Conservation (phyloP, 2,888 invertebrate genomes). For the Lamproptera curius region DNA sequence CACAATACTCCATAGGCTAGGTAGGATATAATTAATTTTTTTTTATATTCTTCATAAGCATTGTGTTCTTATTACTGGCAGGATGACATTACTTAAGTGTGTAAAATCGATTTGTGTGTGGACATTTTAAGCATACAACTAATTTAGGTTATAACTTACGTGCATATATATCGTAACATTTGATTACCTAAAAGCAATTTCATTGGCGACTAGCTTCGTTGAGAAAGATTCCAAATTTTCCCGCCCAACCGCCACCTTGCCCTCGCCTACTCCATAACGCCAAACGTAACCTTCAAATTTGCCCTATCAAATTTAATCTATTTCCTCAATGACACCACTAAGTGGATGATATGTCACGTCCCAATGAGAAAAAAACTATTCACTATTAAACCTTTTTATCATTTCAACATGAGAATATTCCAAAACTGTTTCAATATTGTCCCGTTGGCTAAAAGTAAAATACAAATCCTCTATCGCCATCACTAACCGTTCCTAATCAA, state of each 20-base stretch:
- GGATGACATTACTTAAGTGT: constrained; percentile 68
- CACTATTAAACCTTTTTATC: constrained; percentile 68
- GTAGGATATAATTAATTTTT: constrained; percentile 69
- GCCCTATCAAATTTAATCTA: constrained; percentile 50
- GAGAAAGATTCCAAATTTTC: constrained; percentile 76
- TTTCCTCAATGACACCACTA: constrained; percentile 57
- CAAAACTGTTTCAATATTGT: constrained; percentile 64
- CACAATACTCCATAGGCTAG: constrained; percentile 70
- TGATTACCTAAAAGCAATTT: constrained; percentile 68
- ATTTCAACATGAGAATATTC: constrained; percentile 64
- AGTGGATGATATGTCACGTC: constrained; percentile 70
- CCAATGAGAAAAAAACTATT: constrained; percentile 59
- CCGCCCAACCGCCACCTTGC: constrained; percentile 18
- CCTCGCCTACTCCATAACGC: constrained; percentile 23
- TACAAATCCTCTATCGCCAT: constrained; percentile 39
- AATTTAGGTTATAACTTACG: constrained; percentile 64
- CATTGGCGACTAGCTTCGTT: constrained; percentile 71
- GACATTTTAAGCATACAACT: constrained; percentile 74
- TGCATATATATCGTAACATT: constrained; percentile 60
- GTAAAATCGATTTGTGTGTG: constrained; percentile 74
- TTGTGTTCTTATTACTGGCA: constrained; percentile 72
- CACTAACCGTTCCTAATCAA: constrained; percentile 54
- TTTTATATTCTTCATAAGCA: constrained; percentile 75
- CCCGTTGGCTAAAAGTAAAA: constrained; percentile 57
- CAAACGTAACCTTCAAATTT: constrained; percentile 37